A percentile compares a stretch with the other conserved stretches of the same genome.
Evolutionary conservation across 2,113 vertebrate genomes (phyloP).

Genomic region (Sorex araneus): DNA sequence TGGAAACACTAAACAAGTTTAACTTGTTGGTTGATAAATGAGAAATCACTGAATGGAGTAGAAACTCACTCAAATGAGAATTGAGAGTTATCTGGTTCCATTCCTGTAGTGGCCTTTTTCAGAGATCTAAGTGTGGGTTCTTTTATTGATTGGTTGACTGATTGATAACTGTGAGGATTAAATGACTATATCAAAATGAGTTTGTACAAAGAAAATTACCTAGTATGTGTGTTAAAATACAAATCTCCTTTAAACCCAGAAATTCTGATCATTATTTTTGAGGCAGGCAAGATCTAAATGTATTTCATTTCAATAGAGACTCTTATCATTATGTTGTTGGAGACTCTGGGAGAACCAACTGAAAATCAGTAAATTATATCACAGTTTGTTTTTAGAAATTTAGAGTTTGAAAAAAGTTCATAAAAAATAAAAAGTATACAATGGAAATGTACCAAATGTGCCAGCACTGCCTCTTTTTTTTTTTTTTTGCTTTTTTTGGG

Average conservation of each 20-base stretch:
- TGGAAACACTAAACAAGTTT: slow-evolving; percentile 40
- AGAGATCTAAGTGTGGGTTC: not conserved
- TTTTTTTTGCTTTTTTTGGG: not conserved
- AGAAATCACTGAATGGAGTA: not conserved
- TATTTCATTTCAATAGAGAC: not conserved
- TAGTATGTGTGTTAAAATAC: not conserved
- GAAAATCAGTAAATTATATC: slow-evolving; percentile 1
- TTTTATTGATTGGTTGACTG: not conserved
- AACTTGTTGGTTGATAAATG: not conserved
- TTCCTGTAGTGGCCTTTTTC: not conserved
- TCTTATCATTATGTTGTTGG: not conserved
- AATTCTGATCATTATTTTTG: not conserved
- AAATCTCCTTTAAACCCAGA: not conserved
- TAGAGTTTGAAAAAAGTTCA: not conserved
- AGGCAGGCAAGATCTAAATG: not conserved
- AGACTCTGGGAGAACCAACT: not conserved
- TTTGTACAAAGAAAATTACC: not conserved
- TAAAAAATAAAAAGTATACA: not conserved
- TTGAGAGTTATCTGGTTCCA: not conserved
- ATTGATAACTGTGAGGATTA: not conserved
- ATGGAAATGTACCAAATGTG: not conserved
- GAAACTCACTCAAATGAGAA: not conserved
- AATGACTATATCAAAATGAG: not conserved
- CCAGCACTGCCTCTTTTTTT: too few species aligned
- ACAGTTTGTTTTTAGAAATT: slow-evolving; percentile 12